Evolutionary conservation across 2,797 vertebrate genomes (phyloP).

Genomic region (Decapterus maruadsi): DNA sequence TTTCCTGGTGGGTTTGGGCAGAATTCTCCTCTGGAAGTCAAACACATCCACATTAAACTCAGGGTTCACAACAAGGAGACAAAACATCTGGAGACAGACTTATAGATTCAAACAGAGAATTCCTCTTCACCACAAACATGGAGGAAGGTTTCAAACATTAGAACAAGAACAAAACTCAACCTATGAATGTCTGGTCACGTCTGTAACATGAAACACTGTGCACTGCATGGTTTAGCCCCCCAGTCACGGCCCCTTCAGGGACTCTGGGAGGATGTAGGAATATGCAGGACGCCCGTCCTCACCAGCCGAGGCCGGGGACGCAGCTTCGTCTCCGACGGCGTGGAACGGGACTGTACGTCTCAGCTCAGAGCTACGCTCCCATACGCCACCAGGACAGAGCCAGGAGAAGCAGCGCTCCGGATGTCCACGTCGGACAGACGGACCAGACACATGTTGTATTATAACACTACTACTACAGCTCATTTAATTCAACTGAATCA

Average conservation of each 20-base stretch:
- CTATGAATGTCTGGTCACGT: neutral
- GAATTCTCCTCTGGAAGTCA: constrained; percentile 92
- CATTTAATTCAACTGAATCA: too few relatives aligned
- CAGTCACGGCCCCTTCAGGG: constrained; percentile 71
- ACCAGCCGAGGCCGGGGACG: constrained; percentile 65
- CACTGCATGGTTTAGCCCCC: constrained; percentile 83
- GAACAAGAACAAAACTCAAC: too few relatives aligned
- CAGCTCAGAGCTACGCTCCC: constrained; percentile 84
- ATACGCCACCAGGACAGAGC: constrained; percentile 90
- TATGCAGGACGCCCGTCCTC: constrained; percentile 81
- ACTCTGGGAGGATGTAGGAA: constrained; percentile 81
- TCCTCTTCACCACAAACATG: neutral
- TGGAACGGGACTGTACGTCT: constrained; percentile 84
- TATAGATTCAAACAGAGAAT: neutral
- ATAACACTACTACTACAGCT: too few relatives aligned
- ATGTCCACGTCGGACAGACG: constrained; percentile 80
- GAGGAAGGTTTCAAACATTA: neutral
- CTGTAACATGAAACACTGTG: constrained; percentile 31
- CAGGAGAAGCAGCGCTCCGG: constrained; percentile 87
- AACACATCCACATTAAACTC: neutral
- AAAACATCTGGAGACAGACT: neutral
- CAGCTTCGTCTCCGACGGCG: constrained; percentile 72
- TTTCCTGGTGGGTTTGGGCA: constrained; percentile 98
- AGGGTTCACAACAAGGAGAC: neutral
- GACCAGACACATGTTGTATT: neutral